Percentiles rank a stretch among this genome's conserved stretches.
Evolutionary conservation across 2,888 invertebrate species (phyloP).

Genomic region (Ophion costatus): DNA sequence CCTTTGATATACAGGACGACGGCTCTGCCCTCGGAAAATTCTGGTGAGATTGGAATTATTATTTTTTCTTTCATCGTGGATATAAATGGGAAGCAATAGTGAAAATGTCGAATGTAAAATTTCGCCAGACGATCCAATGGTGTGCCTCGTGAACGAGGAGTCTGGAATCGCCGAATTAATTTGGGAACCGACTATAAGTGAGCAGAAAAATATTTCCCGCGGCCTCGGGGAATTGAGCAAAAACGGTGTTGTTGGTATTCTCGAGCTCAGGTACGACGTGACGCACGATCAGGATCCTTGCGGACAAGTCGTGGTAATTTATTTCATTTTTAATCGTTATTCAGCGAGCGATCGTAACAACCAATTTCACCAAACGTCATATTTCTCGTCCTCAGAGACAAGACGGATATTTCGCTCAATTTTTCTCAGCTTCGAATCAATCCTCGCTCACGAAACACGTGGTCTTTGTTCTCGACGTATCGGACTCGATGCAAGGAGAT

Average conservation of each 20-base stretch:
- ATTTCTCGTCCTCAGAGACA: constrained; percentile 18
- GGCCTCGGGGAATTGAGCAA: constrained; percentile 20
- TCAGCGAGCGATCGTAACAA: background rate
- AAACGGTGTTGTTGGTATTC: constrained; percentile 37
- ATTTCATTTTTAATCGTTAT: background rate
- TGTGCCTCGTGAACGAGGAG: constrained; percentile 41
- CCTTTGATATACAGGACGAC: constrained; percentile 43
- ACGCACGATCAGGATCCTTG: constrained; percentile 38
- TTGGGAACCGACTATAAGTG: constrained; percentile 48
- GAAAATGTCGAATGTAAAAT: background rate
- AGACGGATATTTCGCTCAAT: constrained; percentile 47
- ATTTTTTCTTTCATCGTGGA: background rate
- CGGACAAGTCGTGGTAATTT: constrained; percentile 51
- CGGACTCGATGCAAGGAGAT: constrained; percentile 47
- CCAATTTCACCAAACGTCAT: too few species aligned
- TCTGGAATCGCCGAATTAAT: constrained; percentile 43
- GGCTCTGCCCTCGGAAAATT: constrained; percentile 7
- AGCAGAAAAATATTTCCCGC: constrained; percentile 45
- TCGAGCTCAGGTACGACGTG: constrained; percentile 50
- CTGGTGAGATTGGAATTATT: constrained; percentile 4
- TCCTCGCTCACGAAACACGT: constrained; percentile 44
- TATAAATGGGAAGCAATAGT: background rate
- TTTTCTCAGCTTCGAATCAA: constrained; percentile 36
- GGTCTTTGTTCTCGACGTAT: constrained; percentile 47
- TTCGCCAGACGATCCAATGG: constrained; percentile 32